Percentiles rank a stretch among this genome's conserved stretches.
Conservation (phyloP, 2,113 vertebrate species). For the Parus major region DNA sequence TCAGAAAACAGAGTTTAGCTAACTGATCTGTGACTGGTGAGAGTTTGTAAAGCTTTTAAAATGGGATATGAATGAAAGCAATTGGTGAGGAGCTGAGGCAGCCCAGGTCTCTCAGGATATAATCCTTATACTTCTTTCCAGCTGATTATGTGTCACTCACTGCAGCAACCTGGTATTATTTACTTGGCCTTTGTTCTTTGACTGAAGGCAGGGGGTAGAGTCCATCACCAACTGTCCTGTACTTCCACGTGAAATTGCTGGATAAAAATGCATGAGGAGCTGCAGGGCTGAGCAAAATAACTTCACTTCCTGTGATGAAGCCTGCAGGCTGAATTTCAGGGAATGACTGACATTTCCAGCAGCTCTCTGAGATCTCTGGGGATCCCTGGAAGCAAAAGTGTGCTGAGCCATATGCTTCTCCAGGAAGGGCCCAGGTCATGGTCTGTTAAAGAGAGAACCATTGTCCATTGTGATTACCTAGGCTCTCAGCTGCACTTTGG, state of each 20-base stretch:
- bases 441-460: constrained; percentile 26
- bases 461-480: constrained; percentile 55
- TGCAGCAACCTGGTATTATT: not conserved
- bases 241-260: not conserved
- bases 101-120: not conserved
- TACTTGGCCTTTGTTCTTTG: constrained; percentile 38
- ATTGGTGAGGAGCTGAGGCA: not conserved
- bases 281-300: not conserved
- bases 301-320: constrained; percentile 49
- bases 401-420: not conserved
- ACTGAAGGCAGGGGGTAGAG: not conserved
- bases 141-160: constrained; percentile 9
- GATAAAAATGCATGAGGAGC: not conserved
- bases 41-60: constrained; percentile 34
- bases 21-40: constrained; percentile 10
- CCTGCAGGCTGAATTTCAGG: constrained; percentile 41
- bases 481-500: not conserved
- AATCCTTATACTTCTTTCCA: not conserved
- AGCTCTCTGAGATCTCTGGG: constrained; percentile 14
- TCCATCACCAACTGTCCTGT: not conserved
- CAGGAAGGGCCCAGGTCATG: constrained; percentile 33
- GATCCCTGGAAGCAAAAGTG: constrained; percentile 4
- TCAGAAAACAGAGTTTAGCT: constrained; percentile 8
- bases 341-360: constrained; percentile 57
- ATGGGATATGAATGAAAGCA: not conserved